Base-by-base conservation (phyloP, 2,797 vertebrate genomes). In the Podargus strigoides region DNA sequence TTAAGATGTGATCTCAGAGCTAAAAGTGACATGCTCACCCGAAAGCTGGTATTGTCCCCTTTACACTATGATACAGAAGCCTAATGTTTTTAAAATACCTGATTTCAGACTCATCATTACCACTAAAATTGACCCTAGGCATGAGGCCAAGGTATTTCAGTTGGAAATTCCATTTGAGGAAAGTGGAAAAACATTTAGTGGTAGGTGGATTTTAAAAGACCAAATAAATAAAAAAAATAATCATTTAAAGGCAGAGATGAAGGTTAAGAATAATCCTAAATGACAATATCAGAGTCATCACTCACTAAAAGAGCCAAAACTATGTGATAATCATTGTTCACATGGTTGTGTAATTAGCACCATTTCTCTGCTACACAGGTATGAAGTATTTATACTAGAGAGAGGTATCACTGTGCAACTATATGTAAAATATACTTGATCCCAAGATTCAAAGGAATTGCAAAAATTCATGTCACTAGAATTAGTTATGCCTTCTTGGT, bases 1-100 rank as follows among this genome's bases (percentile, higher is more conserved):
- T 82, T 72, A 93, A 90, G 64, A 92, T 87, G 58, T 92, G 93
- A 92, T 93, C 92, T 95, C 93, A 92, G 91, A 94, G 83, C 85
- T 89, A 36, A 80, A 90, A 96, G 89, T 68, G 77, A 52, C 74
- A 91, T 82, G 83, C 67, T 74, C 63, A 70, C 69, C 14, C 7
- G 28, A 95, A 96, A 89, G 59, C 87, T 87, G 60, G 7, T 32
- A 46, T 42, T 52, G 39, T 63, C 46, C 60, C 55, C 49, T 76
- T 94, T 73, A 91, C 30, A 37, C 26, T 92, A 30, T 44, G 56
- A 77, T 11, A 22, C 46, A 80, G 37, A 78, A 85, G 8, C 23
- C 14, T 73, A 37, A 72, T 24, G 13, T 67, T 90, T 90, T 84
- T 69, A 70, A 90, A 92, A 84, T 41, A 87, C 8, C 37, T 47